Evolutionary conservation across 2,797 vertebrate genomes (phyloP).

Genomic region (Merluccius polli): DNA sequence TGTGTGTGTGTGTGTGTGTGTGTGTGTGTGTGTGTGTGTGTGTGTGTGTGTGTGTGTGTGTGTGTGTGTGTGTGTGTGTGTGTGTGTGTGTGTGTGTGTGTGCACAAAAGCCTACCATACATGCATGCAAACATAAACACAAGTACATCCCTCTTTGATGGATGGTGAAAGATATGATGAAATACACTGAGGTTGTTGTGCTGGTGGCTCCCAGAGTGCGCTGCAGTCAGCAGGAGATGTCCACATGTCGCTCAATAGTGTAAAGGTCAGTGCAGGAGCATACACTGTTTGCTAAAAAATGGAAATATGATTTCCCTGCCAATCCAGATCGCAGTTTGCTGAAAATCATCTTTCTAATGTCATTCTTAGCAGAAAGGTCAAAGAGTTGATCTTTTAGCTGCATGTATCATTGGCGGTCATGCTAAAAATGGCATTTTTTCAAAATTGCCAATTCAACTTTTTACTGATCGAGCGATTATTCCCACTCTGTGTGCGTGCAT

Average conservation of each 20-base stretch:
- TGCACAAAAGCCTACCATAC: not conserved
- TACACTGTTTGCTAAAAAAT: not conserved
- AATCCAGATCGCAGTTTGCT: not conserved
- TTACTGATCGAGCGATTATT: too few species aligned
- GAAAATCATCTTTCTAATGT: too few species aligned
- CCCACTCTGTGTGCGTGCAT: not conserved
- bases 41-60: constrained; percentile 11
- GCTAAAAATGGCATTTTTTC: too few species aligned
- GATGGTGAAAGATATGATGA: too few species aligned
- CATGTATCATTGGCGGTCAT: too few species aligned
- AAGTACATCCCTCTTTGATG: not conserved
- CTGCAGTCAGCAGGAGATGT: too few species aligned
- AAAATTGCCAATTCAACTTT: too few species aligned
- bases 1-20: constrained; percentile 7
- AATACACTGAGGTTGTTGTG: not conserved
- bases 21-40: constrained; percentile 12
- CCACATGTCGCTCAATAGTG: too few species aligned
- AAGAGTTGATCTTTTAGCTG: too few species aligned
- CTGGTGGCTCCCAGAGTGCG: too few species aligned
- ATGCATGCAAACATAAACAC: not conserved
- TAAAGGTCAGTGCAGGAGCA: not conserved
- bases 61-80: constrained; percentile 17
- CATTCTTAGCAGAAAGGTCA: too few species aligned
- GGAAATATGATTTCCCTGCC: not conserved
- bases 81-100: constrained; percentile 22